Evolutionary conservation across 2,113 vertebrate species (phyloP).

Genomic region (Thymallus thymallus): DNA sequence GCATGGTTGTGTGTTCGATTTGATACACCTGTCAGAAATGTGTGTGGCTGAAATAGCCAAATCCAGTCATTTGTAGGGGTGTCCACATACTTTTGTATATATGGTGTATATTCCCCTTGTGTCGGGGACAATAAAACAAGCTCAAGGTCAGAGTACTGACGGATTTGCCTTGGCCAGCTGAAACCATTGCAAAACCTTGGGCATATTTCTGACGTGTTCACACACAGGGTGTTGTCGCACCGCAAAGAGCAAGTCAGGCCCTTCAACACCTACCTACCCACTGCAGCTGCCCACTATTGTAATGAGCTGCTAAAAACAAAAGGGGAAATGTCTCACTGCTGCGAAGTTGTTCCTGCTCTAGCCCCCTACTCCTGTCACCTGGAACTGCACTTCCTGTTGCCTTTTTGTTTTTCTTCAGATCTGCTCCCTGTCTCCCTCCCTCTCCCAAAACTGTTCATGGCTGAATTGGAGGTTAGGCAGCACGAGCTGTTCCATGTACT

Average conservation of each 20-base stretch:
- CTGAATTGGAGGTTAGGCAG: slow-evolving; percentile 12
- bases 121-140: neutral
- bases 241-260: slow-evolving; percentile 18
- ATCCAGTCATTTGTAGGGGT: no score
- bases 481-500: neutral
- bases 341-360: slow-evolving; percentile 28
- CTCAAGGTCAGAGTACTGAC: neutral
- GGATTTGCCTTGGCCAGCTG: neutral
- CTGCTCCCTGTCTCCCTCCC: slow-evolving; percentile 1
- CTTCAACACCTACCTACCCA: no score
- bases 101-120: slow-evolving; percentile 40
- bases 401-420: slow-evolving; percentile 1
- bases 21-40: no score
- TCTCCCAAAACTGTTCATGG: slow-evolving; percentile 3
- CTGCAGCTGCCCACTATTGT: no score
- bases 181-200: slow-evolving; percentile 25
- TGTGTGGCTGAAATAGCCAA: no score
- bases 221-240: slow-evolving; percentile 48
- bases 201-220: slow-evolving; percentile 13
- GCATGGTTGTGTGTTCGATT: no score
- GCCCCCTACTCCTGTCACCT: slow-evolving; percentile 22
- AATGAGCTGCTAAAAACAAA: slow-evolving; percentile 28
- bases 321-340: slow-evolving; percentile 4
- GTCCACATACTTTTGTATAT: slow-evolving; percentile 37
- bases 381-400: slow-evolving; percentile 27